Evolutionary conservation across 53 echinoderm and acorn worm species (phyloP), one percentile per base, ranked within the genome.

Genomic region (Henricia sp.): DNA sequence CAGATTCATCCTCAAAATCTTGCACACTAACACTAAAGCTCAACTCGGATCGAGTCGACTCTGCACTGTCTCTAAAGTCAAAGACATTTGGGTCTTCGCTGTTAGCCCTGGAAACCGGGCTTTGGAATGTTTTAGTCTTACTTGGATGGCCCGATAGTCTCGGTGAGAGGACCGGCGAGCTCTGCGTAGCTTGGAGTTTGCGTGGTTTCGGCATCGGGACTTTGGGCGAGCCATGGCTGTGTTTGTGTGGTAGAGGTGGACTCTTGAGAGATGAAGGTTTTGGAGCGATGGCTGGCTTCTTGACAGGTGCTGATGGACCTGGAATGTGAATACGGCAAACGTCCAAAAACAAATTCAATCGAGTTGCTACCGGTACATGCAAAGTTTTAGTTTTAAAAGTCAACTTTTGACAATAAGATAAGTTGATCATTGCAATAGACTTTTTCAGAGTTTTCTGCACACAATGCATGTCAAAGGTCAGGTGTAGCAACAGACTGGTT

Each of bases 261-360:
- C 66, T 66, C 54, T 75, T 65, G 19, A 50, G 40, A 0, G 56
- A 41, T 19, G 86, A 76, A 2, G 86, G 86, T 67, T 86, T 86
- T 29, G 86, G 76, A 33, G 86, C 67, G 33, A 86, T 76, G 6
- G 76, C 44, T 3, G 86, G 86, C 67, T 86, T 86, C 76, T 76
- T 86, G n/a, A 54, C 43, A 51, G 67, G 39, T 1, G 76, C 67
- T 19, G 74, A 25, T 30, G 75, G 86, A 38, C 52, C 76, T 51
- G 86, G n/a, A n/a, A n/a, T n/a, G n/a, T n/a, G n/a, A n/a, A n/a
- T n/a, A n/a, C n/a, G n/a, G n/a, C n/a, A n/a, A n/a, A n/a, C n/a
- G n/a, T n/a, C n/a, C n/a, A n/a, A n/a, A n/a, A n/a, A n/a, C n/a
- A n/a, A n/a, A n/a, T n/a, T n/a, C n/a, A n/a, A n/a, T n/a, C n/a